phyloP scores from a whole-genome alignment of 2,113 vertebrate species.

The Suricata suricatta region DNA sequence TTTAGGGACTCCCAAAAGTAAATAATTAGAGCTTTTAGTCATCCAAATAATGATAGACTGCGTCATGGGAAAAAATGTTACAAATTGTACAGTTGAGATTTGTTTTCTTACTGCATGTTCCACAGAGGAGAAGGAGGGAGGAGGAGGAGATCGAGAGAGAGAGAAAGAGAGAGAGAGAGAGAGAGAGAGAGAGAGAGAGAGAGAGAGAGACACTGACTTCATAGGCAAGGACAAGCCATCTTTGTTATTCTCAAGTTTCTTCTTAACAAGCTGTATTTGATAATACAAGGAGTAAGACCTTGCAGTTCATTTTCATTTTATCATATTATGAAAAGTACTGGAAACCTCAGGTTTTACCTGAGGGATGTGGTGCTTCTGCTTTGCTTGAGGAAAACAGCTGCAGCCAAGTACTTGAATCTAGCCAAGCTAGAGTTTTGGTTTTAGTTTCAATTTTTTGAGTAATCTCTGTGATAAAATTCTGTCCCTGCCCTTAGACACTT shows the following conservation, averaged over 20 bases:
- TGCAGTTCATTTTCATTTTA: conserved; percentile 14
- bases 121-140: neutral
- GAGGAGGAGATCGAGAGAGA: neutral
- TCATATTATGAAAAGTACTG: conserved; percentile 27
- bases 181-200: neutral
- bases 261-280: neutral
- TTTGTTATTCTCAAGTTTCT: neutral
- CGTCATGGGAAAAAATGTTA: conserved; percentile 65
- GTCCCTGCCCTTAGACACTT: neutral
- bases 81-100: conserved; percentile 47
- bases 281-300: neutral
- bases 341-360: conserved; percentile 29
- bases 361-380: neutral
- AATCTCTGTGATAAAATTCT: neutral
- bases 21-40: conserved; percentile 77
- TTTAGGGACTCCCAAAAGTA: conserved; percentile 78
- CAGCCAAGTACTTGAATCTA: neutral
- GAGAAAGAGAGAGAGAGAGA: neutral
- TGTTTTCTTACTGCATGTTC: conserved; percentile 57
- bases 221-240: neutral
- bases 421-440: neutral
- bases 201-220: neutral
- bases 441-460: neutral
- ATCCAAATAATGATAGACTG: conserved; percentile 64
- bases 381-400: neutral